These are phyloP conservation scores for Corydoras maculifer DNA, from an alignment of 2,113 vertebrate genomes.

Conservation along the genomic window DNA sequence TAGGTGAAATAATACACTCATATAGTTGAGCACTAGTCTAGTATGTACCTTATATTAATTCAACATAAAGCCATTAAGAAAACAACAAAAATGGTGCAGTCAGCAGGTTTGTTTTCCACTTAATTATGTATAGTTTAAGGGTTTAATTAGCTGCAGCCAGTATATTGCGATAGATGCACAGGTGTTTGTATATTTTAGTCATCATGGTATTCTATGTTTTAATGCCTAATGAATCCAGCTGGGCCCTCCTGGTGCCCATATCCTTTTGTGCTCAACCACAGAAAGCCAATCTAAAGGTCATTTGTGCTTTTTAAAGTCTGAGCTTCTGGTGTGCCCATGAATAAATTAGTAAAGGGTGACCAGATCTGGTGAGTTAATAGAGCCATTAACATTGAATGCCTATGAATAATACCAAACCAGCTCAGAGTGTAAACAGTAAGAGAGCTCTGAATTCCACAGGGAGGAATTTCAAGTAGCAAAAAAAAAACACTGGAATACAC, in stretches of 20 bases:
- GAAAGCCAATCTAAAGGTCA: constrained; percentile 44
- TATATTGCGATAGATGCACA: not conserved
- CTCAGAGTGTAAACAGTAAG: constrained; percentile 27
- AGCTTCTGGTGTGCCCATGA: constrained; percentile 42
- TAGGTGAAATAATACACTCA: too few species aligned
- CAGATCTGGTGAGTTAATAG: constrained; percentile 42
- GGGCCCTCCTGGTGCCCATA: constrained; percentile 18
- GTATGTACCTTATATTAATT: too few species aligned
- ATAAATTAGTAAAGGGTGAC: constrained; percentile 44
- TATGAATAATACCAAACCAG: constrained; percentile 41
- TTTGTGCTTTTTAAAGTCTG: constrained; percentile 42
- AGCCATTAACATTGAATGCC: constrained; percentile 39
- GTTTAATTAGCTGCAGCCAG: too few species aligned
- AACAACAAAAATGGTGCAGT: too few species aligned
- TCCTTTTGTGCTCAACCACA: constrained; percentile 22
- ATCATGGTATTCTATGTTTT: constrained; percentile 27
- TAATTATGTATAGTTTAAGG: too few species aligned
- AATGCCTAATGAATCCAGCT: constrained; percentile 16
- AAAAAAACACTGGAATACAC: not conserved
- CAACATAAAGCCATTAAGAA: too few species aligned
- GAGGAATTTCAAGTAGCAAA: constrained; percentile 11
- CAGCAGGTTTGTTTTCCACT: too few species aligned
- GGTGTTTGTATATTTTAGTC: constrained; percentile 9
- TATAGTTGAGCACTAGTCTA: too few species aligned
- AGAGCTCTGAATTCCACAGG: constrained; percentile 23